Percentiles rank a stretch among this genome's conserved stretches.
phyloP scores from a whole-genome alignment of 2,888 invertebrate genomes.

The Gastrophysa polygoni region DNA sequence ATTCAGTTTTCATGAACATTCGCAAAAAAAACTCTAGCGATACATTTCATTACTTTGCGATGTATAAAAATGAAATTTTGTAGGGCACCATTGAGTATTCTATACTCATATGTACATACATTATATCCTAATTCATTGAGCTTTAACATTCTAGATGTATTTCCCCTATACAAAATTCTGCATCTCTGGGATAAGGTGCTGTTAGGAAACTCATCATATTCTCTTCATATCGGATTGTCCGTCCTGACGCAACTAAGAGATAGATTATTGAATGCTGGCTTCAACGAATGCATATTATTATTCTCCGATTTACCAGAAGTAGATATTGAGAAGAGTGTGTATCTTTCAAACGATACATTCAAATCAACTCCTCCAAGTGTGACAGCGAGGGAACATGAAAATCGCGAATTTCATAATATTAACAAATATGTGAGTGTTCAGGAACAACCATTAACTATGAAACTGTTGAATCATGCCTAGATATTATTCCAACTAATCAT shows the following conservation, averaged over 20 bases:
- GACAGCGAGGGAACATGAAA: slow-evolving; percentile 81
- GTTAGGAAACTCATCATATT: slow-evolving; percentile 90
- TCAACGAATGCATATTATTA: slow-evolving; percentile 96
- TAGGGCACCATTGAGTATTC: too few relatives aligned
- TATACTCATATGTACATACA: too few relatives aligned
- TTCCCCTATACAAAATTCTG: slow-evolving; percentile 96
- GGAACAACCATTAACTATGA: too few relatives aligned
- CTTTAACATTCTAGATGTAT: slow-evolving; percentile 78
- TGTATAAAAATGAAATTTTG: too few relatives aligned
- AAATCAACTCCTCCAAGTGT: slow-evolving; percentile 87
- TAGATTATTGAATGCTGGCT: slow-evolving; percentile 85
- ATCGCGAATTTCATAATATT: slow-evolving; percentile 40
- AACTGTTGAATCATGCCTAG: too few relatives aligned
- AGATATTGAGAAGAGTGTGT: slow-evolving; percentile 91
- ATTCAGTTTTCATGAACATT: too few relatives aligned
- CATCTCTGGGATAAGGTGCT: slow-evolving; percentile 97
- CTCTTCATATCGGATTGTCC: slow-evolving; percentile 92
- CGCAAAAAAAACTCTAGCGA: too few relatives aligned
- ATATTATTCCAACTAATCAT: too few relatives aligned
- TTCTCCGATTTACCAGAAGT: slow-evolving; percentile 99
- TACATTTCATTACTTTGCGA: too few relatives aligned
- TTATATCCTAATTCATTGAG: too few relatives aligned
- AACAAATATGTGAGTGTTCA: slow-evolving; percentile 42
- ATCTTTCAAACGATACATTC: slow-evolving; percentile 85
- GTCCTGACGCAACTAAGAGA: slow-evolving; percentile 87